Evolutionary conservation across 1,140 invertebrate genomes (phyloP).

Genomic region (Ladona fulva): DNA sequence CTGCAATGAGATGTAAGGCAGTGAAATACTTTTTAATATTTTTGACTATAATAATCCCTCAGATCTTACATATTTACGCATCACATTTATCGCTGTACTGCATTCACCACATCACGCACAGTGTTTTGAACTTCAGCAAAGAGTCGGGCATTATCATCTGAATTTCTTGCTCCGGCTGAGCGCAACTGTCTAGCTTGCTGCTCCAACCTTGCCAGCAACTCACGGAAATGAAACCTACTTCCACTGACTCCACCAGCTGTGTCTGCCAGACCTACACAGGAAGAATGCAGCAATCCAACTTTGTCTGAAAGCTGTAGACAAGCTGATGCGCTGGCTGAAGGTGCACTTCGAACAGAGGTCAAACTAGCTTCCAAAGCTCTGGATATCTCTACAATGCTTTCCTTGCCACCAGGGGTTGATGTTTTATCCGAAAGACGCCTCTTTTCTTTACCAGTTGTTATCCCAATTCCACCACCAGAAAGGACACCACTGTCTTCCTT

Average conservation of each 20-base stretch:
- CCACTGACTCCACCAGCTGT: conserved; percentile 41
- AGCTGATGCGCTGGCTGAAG: conserved; percentile 49
- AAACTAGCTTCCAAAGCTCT: conserved; percentile 55
- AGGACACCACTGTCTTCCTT: not conserved
- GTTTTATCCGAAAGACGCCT: conserved; percentile 26
- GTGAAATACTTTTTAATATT: not conserved
- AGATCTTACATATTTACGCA: not conserved
- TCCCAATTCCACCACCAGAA: not conserved
- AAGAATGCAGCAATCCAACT: conserved; percentile 63
- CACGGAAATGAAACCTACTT: conserved; percentile 70
- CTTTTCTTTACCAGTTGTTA: conserved; percentile 11
- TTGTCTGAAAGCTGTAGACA: conserved; percentile 81
- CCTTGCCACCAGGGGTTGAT: conserved; percentile 37
- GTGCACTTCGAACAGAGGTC: conserved; percentile 48
- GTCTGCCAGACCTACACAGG: conserved; percentile 62
- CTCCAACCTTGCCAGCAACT: conserved; percentile 72
- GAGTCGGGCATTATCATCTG: conserved; percentile 53
- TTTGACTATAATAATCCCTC: not conserved
- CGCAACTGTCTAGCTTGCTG: conserved; percentile 64
- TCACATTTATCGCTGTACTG: conserved; percentile 60
- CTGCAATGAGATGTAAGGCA: not conserved
- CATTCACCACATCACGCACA: conserved; percentile 70
- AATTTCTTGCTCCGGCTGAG: conserved; percentile 57
- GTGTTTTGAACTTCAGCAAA: conserved; percentile 68
- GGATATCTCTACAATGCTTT: conserved; percentile 60